Evolutionary conservation across 2,113 vertebrate genomes (phyloP), one percentile per base, ranked within the genome.

Genomic region (Poeciliopsis prolifica): DNA sequence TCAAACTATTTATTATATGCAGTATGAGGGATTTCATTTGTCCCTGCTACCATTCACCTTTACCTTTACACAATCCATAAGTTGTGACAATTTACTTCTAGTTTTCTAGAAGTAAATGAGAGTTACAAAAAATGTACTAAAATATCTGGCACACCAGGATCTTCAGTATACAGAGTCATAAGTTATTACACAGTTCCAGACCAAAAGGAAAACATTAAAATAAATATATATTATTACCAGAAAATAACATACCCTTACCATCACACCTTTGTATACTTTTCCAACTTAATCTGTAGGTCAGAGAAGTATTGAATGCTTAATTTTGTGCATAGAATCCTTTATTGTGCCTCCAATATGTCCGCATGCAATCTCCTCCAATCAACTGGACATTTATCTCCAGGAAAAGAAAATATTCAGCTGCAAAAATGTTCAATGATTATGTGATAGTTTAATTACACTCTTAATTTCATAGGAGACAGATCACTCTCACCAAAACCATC

Each of bases 221-320:
- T 75, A 58, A 40, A 72, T 68, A 80, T 78, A 77, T 72, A 71
- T 87, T 89, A 81, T 61, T 48, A 82, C 82, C 85, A 72, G 77
- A 91, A 91, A 85, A 80, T 66, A 61, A 88, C 89, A 87, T 69
- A 83, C 81, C 87, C 74, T 90, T 85, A 81, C 85, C 79, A 86
- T 85, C 75, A 71, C 81, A 77, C 73, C 54, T 78, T 78, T 87
- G 35, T 37, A 37, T 37, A 37, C 35, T 37, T 37, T 2, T 37
- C 10, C 35, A 37, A 11, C 35, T 37, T 37, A 37, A 37, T 37
- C 10, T 37, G 35, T 2, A 37, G 10, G 35, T 37, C 35, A 3
- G 10, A 77, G 78, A 68, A 76, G 74, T 74, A 66, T 65, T 65
- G 83, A 76, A 81, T 35, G 15, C 82, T 84, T 79, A 70, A 82